Evolutionary conservation across 2,797 vertebrate species (phyloP), one percentile per base, ranked within the genome.

Genomic region (Micropoecilia bifurca): DNA sequence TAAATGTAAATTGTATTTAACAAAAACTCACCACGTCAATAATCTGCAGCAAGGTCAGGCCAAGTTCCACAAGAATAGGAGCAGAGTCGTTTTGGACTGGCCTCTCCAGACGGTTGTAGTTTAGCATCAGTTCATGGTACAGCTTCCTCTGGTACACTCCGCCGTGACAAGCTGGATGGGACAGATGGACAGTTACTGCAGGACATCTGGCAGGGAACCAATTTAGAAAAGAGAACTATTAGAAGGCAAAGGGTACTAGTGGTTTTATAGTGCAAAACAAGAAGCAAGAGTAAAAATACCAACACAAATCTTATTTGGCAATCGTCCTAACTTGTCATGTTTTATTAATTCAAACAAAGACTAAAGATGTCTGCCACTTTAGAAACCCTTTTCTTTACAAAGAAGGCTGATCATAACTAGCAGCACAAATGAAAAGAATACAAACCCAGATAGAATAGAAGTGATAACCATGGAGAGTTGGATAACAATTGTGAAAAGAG

Each of bases 1-100:
- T 8, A 71, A 45, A 36, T 57, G 43, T 33, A 12, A 41, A 28
- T 5, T 16, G 8, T 18, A 46, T 4, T 39, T 55, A 6, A 57
- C n/a, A 47, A 71, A 59, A 59, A 81, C 94, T 96, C 92, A 98
- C 97, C 96, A 98, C 97, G 0, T 98, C 97, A 50, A 98, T 97
- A 88, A 98, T 98, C 86, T 98, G 97, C n/a, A 97, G 95, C 88
- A 98, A 90, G 0, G 97, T 97, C 83, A 98, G 91, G 76, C 97
- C 97, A 2, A 98, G 96, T 53, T 97, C 96, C 0, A 98, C 97
- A 45, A 97, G 85, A 0, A 98, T 95, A 0, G 97, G 92, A 0
- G 97, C 95, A 0, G 97, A 98, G 85, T 98, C 97, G 1, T 98
- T 98, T 55, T 95, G 79, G 10, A 98, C 97, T 0, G 97, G 97